A percentile compares a stretch with the other conserved stretches of the same genome.
phyloP scores from a whole-genome alignment of 1,140 invertebrate species.

The Drosophila athabasca region DNA sequence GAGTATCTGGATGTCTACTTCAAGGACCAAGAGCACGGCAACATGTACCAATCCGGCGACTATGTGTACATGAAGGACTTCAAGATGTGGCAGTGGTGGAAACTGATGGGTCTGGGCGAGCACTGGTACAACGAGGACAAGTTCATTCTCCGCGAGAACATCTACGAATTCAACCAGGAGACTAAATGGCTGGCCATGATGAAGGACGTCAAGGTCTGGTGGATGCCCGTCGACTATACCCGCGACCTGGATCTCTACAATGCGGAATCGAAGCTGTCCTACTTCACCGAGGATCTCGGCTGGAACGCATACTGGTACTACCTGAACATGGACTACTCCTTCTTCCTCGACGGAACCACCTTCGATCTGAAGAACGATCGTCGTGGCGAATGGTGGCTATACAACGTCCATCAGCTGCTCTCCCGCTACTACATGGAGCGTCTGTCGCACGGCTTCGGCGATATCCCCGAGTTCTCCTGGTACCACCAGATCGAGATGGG shows the following conservation, averaged over 20 bases:
- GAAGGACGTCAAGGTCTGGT: slow-evolving; percentile 70
- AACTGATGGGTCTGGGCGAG: slow-evolving; percentile 77
- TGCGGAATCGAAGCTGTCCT: slow-evolving; percentile 87
- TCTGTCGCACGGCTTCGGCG: slow-evolving; percentile 86
- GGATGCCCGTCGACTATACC: slow-evolving; percentile 83
- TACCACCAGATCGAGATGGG: slow-evolving; percentile 85
- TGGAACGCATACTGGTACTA: slow-evolving; percentile 89
- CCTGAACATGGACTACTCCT: slow-evolving; percentile 87
- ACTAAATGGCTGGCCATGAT: slow-evolving; percentile 65
- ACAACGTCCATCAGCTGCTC: slow-evolving; percentile 86
- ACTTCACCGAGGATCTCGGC: slow-evolving; percentile 89
- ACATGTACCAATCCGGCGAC: slow-evolving; percentile 55
- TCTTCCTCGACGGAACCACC: slow-evolving; percentile 86
- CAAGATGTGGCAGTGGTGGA: slow-evolving; percentile 82
- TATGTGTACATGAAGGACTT: slow-evolving; percentile 80
- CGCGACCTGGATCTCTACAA: slow-evolving; percentile 85
- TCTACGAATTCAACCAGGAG: slow-evolving; percentile 64
- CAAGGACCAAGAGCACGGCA: slow-evolving; percentile 85
- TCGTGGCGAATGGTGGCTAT: slow-evolving; percentile 86
- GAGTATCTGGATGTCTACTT: slow-evolving; percentile 87
- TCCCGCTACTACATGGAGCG: slow-evolving; percentile 88
- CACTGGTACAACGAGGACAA: slow-evolving; percentile 72
- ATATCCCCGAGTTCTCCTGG: slow-evolving; percentile 86
- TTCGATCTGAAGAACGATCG: slow-evolving; percentile 85
- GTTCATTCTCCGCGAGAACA: slow-evolving; percentile 75